Percentiles rank a stretch among this genome's conserved stretches.
Evolutionary conservation across 1,140 invertebrate genomes (phyloP).

Genomic region (Acarapis woodi): DNA sequence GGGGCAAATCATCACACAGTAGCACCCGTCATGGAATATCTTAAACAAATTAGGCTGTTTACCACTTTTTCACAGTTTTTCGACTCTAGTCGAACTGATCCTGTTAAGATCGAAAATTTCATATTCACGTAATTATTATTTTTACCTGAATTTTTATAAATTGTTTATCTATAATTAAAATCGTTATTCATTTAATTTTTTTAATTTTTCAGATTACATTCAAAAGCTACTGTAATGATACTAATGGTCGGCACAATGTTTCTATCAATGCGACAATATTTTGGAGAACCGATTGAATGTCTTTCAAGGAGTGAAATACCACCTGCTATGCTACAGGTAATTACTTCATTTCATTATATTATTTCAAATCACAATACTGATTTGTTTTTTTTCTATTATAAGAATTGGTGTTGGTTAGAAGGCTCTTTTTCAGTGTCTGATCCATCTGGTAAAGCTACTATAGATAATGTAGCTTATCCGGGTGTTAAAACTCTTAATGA

Average conservation of each 20-base stretch:
- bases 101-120: constrained; percentile 70
- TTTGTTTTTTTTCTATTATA: too few species aligned
- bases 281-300: constrained; percentile 20
- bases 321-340: neutral
- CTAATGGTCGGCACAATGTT: constrained; percentile 23
- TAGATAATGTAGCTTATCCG: neutral
- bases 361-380: too few species aligned
- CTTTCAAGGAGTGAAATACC: constrained; percentile 2
- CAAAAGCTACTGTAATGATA: constrained; percentile 23
- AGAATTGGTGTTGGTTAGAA: constrained; percentile 17
- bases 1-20: too few species aligned
- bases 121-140: too few species aligned
- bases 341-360: neutral
- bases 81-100: constrained; percentile 44
- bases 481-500: constrained; percentile 9
- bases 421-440: constrained; percentile 1
- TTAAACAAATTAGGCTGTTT: constrained; percentile 5
- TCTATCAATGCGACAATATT: constrained; percentile 23
- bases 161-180: too few species aligned
- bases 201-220: constrained; percentile 24
- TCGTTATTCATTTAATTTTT: too few species aligned
- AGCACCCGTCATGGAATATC: constrained; percentile 3
- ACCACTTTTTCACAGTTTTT: constrained; percentile 13
- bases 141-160: too few species aligned
- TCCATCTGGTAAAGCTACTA: neutral